phyloP scores from a whole-genome alignment of 2,113 vertebrate species.

The Melanostigma gelatinosum region DNA sequence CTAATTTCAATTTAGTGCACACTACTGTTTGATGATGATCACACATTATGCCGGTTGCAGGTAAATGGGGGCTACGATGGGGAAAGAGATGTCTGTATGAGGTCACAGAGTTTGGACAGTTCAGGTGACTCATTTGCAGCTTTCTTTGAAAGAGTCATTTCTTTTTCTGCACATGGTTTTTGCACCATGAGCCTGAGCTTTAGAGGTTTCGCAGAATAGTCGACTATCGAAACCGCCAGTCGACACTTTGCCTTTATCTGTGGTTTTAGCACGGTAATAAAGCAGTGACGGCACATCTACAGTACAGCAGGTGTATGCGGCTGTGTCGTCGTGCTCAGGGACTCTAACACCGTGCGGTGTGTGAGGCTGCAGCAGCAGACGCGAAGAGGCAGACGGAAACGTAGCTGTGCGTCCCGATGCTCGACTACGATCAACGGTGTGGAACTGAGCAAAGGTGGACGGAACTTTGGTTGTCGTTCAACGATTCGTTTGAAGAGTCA shows the following conservation, averaged over 20 bases:
- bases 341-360: neutral
- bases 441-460: too few species aligned
- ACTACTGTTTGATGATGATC: neutral
- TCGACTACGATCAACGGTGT: too few species aligned
- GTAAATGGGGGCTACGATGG: neutral
- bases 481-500: too few species aligned
- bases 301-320: neutral
- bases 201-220: neutral
- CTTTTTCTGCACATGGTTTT: neutral
- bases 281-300: neutral
- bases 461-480: too few species aligned
- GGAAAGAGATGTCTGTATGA: neutral
- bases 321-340: too few species aligned
- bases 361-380: neutral
- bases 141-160: neutral
- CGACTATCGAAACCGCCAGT: neutral
- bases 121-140: slow-evolving; percentile 42
- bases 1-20: neutral
- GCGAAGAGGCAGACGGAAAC: too few species aligned
- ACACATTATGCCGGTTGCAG: neutral
- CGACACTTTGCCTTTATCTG: neutral
- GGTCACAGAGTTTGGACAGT: slow-evolving; percentile 46
- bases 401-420: too few species aligned
- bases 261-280: neutral
- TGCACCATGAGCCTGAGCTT: neutral